phyloP scores from a whole-genome alignment of 1,140 invertebrate genomes.

The Ips typographus region DNA sequence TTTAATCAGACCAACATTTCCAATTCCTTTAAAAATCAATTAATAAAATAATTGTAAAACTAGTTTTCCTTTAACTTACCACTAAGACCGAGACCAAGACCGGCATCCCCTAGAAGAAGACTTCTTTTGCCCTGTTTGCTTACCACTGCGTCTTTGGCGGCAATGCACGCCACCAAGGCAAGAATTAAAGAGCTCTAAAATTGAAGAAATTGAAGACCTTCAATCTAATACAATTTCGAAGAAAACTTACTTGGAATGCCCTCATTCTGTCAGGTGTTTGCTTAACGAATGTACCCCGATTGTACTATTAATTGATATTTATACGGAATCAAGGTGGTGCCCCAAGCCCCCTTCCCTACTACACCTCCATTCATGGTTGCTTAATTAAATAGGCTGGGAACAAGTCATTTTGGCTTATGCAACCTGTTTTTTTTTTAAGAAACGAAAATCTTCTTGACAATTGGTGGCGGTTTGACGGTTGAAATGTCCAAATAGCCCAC shows the following conservation, averaged over 20 bases:
- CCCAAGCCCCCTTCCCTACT: constrained; percentile 9
- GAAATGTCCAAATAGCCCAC: no score
- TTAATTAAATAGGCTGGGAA: no score
- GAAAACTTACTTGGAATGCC: constrained; percentile 38
- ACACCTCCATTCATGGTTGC: no score
- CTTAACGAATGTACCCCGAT: constrained; percentile 18
- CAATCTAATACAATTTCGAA: constrained; percentile 6
- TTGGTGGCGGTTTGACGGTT: no score
- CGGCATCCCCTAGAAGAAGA: constrained; percentile 34
- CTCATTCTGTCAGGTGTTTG: constrained; percentile 32
- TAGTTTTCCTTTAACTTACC: constrained; percentile 1
- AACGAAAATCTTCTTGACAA: no score
- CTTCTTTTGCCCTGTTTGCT: constrained; percentile 38
- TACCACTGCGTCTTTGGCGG: constrained; percentile 15
- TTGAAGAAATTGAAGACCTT: constrained; percentile 5
- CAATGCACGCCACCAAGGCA: constrained; percentile 23
- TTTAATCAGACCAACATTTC: neutral
- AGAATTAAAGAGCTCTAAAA: constrained; percentile 34
- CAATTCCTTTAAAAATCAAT: neutral
- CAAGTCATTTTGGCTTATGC: no score
- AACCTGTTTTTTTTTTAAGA: no score
- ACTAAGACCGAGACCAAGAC: constrained; percentile 9
- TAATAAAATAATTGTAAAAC: no score
- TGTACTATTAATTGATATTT: constrained; percentile 30
- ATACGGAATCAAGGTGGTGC: constrained; percentile 30